These are phyloP conservation scores for Cataglyphis hispanica DNA, from an alignment of 1,140 invertebrate species.

Conservation along the genomic window DNA sequence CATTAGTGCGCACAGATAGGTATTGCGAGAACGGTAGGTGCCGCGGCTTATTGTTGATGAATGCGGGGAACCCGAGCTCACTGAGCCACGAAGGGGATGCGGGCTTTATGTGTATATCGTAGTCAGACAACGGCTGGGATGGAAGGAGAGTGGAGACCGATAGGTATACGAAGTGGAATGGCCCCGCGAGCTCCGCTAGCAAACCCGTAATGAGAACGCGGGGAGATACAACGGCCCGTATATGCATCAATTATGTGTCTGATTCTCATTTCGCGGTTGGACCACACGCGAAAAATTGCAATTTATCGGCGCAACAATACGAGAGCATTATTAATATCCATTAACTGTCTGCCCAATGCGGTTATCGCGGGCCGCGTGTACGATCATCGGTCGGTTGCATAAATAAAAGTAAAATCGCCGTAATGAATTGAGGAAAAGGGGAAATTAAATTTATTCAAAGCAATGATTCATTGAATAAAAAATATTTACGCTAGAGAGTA, in stretches of 20 bases:
- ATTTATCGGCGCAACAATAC: slow-evolving; percentile 73
- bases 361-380: background rate
- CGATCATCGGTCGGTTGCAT: slow-evolving; percentile 25
- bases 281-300: slow-evolving; percentile 66
- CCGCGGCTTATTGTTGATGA: slow-evolving; percentile 76
- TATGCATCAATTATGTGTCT: slow-evolving; percentile 71
- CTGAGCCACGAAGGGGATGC: slow-evolving; percentile 65
- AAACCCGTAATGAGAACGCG: slow-evolving; percentile 30
- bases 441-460: slow-evolving; percentile 43
- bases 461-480: slow-evolving; percentile 7
- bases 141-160: slow-evolving; percentile 8
- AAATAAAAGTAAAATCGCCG: slow-evolving; percentile 41
- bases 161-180: slow-evolving; percentile 43
- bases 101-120: slow-evolving; percentile 46
- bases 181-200: slow-evolving; percentile 3
- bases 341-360: slow-evolving; percentile 64
- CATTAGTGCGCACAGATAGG: slow-evolving; percentile 9
- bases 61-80: slow-evolving; percentile 72
- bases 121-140: slow-evolving; percentile 46
- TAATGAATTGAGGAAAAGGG: slow-evolving; percentile 50
- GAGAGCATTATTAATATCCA: slow-evolving; percentile 78
- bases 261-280: slow-evolving; percentile 61
- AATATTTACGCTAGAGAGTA: background rate
- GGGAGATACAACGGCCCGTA: background rate
- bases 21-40: slow-evolving; percentile 46